A percentile compares a stretch with the other conserved stretches of the same genome.
phyloP scores from a whole-genome alignment of 2,113 vertebrate genomes.

The Mellivora capensis region DNA sequence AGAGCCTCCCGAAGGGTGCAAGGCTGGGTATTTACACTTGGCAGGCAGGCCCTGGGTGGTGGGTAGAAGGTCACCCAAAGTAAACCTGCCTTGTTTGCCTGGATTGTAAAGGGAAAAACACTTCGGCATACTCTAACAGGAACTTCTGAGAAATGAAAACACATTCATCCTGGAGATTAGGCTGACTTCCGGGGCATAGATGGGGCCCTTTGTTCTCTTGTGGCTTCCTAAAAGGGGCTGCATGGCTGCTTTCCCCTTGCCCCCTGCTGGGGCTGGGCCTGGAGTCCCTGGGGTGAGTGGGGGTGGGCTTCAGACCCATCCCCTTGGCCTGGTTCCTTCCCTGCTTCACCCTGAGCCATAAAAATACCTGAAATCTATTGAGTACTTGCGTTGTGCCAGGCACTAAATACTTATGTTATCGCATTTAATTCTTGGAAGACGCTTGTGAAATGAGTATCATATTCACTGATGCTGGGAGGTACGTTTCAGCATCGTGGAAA shows the following conservation, averaged over 20 bases:
- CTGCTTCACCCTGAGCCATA: neutral
- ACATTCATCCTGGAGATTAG: constrained; percentile 73
- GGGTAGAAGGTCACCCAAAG: constrained; percentile 80
- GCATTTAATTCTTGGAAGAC: constrained; percentile 25
- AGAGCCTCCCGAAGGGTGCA: constrained; percentile 28
- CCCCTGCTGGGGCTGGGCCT: neutral
- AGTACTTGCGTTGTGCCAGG: neutral
- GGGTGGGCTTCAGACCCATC: neutral
- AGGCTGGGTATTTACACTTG: constrained; percentile 64
- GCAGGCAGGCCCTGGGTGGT: constrained; percentile 74
- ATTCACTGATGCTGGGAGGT: neutral
- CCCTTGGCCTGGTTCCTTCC: neutral
- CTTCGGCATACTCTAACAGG: constrained; percentile 70
- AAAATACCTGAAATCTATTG: constrained; percentile 12
- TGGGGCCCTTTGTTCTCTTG: constrained; percentile 61
- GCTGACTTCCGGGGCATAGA: constrained; percentile 67
- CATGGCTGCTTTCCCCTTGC: neutral
- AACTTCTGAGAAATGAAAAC: constrained; percentile 76
- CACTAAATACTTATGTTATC: constrained; percentile 18
- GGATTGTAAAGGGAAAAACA: constrained; percentile 75
- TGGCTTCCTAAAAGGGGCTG: neutral
- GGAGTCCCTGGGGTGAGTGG: neutral
- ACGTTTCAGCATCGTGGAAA: neutral
- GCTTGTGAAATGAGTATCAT: neutral
- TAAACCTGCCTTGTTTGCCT: constrained; percentile 77